Percentiles rank a stretch among this genome's conserved stretches.
Conservation (phyloP, 2,888 invertebrate species). For the Dicranocentrus wangi region DNA sequence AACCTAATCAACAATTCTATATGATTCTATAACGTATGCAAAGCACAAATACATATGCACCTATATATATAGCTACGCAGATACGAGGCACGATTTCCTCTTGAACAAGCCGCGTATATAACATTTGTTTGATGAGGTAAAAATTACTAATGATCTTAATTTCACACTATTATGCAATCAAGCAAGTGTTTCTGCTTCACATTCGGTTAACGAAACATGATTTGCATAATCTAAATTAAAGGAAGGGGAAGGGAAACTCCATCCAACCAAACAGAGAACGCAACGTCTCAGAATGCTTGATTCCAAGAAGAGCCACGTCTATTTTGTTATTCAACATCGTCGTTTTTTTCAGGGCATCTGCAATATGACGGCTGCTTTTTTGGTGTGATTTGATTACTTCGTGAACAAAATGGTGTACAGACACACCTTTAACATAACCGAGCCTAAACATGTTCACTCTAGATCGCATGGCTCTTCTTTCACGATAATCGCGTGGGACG, state of each 20-base stretch:
- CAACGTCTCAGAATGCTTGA: background rate
- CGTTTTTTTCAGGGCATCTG: too few species aligned
- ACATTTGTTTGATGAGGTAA: background rate
- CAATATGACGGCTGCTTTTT: background rate
- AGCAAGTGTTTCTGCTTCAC: slow-evolving; percentile 1
- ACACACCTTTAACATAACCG: slow-evolving; percentile 53
- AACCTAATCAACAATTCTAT: background rate
- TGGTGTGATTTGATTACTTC: slow-evolving; percentile 27
- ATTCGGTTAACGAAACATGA: slow-evolving; percentile 3
- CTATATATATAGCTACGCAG: too few species aligned
- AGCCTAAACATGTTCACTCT: slow-evolving; percentile 5
- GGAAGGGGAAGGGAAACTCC: background rate
- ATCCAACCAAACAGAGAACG: too few species aligned
- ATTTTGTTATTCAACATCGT: too few species aligned
- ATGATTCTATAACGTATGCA: too few species aligned
- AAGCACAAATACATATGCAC: background rate
- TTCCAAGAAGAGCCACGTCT: background rate
- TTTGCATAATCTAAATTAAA: background rate
- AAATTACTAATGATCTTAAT: slow-evolving; percentile 45
- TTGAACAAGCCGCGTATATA: background rate
- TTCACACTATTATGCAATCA: slow-evolving; percentile 36
- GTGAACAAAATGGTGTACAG: slow-evolving; percentile 27
- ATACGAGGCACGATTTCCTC: slow-evolving; percentile 9
- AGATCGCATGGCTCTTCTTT: background rate
- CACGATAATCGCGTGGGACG: background rate